Evolutionary conservation across 2,888 invertebrate species (phyloP).

Genomic region (Drosophila algonquin): DNA sequence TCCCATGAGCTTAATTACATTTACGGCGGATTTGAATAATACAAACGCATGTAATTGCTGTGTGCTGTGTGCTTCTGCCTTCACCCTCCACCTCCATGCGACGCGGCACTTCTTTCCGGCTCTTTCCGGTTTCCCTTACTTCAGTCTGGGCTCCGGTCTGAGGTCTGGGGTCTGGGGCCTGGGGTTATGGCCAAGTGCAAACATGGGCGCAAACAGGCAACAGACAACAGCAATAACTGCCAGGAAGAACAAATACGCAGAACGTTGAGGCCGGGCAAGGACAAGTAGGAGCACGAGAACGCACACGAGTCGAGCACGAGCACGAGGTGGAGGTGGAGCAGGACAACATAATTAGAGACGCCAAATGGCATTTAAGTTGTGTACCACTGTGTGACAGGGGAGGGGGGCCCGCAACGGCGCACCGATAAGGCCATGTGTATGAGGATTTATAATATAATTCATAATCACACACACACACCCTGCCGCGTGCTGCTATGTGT

Average conservation of each 20-base stretch:
- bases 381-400: conserved; percentile 16
- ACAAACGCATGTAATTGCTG: conserved; percentile 66
- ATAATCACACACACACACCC: conserved; percentile 32
- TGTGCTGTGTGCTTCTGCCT: conserved; percentile 6
- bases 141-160: not conserved
- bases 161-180: not conserved
- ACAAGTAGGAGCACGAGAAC: conserved; percentile 20
- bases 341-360: conserved; percentile 61
- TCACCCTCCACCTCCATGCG: not conserved
- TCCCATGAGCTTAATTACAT: conserved; percentile 78
- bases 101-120: not conserved
- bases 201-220: conserved; percentile 18
- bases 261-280: conserved; percentile 1
- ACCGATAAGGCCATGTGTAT: conserved; percentile 22
- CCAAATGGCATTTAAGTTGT: conserved; percentile 52
- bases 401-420: not conserved
- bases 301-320: not conserved
- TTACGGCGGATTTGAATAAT: conserved; percentile 73
- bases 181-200: conserved; percentile 17
- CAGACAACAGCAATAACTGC: conserved; percentile 1
- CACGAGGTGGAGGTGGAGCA: not conserved
- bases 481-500: conserved; percentile 7
- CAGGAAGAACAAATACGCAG: conserved; percentile 28
- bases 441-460: conserved; percentile 51
- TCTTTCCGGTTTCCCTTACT: not conserved